Evolutionary conservation across 2,797 vertebrate species (phyloP), one percentile per base, ranked within the genome.

Genomic region (Halcyon chelicuti): DNA sequence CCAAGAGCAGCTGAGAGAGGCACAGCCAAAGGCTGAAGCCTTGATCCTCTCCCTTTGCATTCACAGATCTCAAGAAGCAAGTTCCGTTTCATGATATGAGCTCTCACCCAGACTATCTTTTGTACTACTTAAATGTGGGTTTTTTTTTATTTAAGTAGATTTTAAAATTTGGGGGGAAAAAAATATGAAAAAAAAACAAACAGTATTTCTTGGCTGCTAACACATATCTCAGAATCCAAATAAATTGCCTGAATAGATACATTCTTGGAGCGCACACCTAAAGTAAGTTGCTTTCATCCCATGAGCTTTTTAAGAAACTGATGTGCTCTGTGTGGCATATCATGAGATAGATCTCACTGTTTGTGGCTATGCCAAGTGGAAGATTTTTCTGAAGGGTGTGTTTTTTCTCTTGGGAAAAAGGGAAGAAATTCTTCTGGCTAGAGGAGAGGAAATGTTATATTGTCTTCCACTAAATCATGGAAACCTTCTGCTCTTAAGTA

Each of bases 201-300:
- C 21, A 67, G 85, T 49, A 87, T 85, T 72, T 80, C 77, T 78
- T 89, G 44, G 49, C 58, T 84, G 49, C 21, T 63, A 93, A 87
- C 19, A 7, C 21, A n/a, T 26, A 28, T 31, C 28, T 39, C 40
- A 46, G 33, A 87, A 91, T 55, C 25, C 0, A 1, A 90, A 75
- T 65, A 79, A 76, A 44, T 25, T 60, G 6, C 28, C 71, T 79
- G 8, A 42, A 17, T 10, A 79, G 68, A 73, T 80, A 29, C 42
- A 60, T 55, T 90, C 29, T 70, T 80, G 51, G 35, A 88, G 63
- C 73, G 12, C 21, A 17, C n/a, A 70, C 54, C 20, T 35, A 58
- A 79, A 90, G 19, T 12, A 57, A 76, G 39, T 55, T n/a, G 14
- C 23, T 93, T 92, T 68, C 51, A 91, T 31, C 51, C 16, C 33